Percentiles rank a stretch among this genome's conserved stretches.
Conservation (phyloP, 2,888 invertebrate species). For the Lamellibrachia satsuma region DNA sequence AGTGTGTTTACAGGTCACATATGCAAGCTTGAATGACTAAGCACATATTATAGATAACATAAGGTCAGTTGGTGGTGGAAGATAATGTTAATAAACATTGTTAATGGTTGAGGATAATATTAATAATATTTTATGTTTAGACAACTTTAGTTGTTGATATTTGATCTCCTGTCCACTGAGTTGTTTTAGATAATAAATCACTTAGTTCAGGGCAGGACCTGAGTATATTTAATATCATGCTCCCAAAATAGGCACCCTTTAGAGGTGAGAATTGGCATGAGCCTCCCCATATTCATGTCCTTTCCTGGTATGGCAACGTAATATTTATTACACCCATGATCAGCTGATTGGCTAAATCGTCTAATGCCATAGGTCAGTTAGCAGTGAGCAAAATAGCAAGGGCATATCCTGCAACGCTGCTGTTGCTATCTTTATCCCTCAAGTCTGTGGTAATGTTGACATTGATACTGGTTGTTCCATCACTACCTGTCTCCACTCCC, state of each 20-base stretch:
- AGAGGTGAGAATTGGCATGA: background rate
- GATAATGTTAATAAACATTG: no score
- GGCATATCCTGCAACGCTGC: no score
- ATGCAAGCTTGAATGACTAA: no score
- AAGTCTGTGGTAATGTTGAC: no score
- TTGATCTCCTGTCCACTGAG: background rate
- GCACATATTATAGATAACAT: no score
- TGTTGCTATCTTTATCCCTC: no score
- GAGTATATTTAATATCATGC: background rate
- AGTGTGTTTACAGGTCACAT: no score
- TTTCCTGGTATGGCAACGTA: background rate
- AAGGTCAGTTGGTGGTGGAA: no score
- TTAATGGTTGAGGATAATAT: no score
- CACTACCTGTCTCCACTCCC: no score
- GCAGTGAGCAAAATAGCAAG: no score
- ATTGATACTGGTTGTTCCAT: no score
- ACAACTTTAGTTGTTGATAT: background rate
- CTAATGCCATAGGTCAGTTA: background rate
- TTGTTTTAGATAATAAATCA: background rate
- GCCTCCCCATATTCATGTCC: background rate
- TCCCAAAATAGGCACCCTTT: background rate
- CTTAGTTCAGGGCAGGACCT: background rate
- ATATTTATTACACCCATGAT: background rate
- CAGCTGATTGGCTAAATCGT: background rate
- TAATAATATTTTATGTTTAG: background rate